phyloP scores from a whole-genome alignment of 2,113 vertebrate species.

The Girardinichthys multiradiatus region DNA sequence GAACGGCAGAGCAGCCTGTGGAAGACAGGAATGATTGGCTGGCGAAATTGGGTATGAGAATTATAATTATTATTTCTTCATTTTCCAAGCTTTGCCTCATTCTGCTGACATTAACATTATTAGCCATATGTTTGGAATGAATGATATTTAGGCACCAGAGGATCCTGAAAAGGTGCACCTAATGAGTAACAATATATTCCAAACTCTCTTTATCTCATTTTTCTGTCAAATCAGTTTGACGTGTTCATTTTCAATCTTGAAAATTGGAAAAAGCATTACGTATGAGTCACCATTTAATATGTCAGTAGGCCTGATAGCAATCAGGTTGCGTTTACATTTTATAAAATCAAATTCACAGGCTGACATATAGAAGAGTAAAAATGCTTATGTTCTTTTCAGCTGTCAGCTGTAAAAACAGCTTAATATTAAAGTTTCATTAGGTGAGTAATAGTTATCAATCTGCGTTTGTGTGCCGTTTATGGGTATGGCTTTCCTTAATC shows the following conservation, averaged over 20 bases:
- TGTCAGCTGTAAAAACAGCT: background rate
- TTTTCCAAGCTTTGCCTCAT: slow-evolving; percentile 57
- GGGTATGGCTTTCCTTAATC: slow-evolving; percentile 17
- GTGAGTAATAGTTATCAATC: background rate
- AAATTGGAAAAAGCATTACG: background rate
- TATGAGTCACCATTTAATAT: slow-evolving; percentile 2
- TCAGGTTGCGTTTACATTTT: slow-evolving; percentile 23
- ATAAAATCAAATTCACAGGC: slow-evolving; percentile 28
- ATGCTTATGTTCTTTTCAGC: background rate
- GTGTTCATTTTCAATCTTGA: slow-evolving; percentile 19
- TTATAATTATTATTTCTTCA: slow-evolving; percentile 68
- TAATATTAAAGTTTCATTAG: background rate
- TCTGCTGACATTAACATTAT: slow-evolving; percentile 65
- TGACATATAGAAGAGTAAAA: slow-evolving; percentile 24
- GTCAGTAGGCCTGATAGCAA: background rate
- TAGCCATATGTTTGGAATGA: slow-evolving; percentile 55
- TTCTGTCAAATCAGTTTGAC: slow-evolving; percentile 23
- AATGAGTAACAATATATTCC: slow-evolving; percentile 36
- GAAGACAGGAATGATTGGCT: slow-evolving; percentile 61
- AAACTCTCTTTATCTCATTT: slow-evolving; percentile 26
- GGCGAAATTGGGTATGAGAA: slow-evolving; percentile 71
- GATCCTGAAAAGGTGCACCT: slow-evolving; percentile 35
- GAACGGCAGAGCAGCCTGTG: slow-evolving; percentile 53
- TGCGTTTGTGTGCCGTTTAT: background rate
- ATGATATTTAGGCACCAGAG: slow-evolving; percentile 43